phyloP scores from a whole-genome alignment of 2,113 vertebrate genomes.

The Neopipo cinnamomea region DNA sequence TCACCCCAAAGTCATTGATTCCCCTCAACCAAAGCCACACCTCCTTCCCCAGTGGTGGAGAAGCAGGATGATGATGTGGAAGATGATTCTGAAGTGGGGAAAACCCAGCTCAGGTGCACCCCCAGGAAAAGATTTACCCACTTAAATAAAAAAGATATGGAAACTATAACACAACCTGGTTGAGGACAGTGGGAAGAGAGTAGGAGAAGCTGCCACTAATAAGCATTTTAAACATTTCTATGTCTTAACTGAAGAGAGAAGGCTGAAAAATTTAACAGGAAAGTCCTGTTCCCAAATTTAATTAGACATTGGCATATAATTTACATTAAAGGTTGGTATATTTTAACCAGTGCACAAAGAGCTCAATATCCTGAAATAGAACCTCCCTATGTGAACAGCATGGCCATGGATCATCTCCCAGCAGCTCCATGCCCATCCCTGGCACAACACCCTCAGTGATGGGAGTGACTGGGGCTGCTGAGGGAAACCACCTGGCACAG shows the following conservation, averaged over 20 bases:
- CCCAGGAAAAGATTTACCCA: background rate
- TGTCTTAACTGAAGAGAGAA: background rate
- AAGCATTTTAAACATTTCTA: background rate
- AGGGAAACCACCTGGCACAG: background rate
- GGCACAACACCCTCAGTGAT: rapidly evolving
- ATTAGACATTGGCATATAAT: background rate
- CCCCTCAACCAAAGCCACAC: background rate
- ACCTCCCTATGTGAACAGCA: background rate
- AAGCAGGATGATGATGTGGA: background rate
- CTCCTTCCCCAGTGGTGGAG: background rate
- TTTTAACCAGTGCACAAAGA: background rate
- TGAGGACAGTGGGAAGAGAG: background rate
- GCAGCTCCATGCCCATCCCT: background rate
- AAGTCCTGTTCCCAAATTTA: background rate
- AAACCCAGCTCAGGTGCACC: background rate
- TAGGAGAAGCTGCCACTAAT: background rate
- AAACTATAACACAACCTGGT: background rate
- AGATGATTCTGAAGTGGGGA: background rate
- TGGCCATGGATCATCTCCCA: background rate
- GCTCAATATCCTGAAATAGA: background rate
- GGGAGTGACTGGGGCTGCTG: background rate
- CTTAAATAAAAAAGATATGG: background rate
- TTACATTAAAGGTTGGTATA: background rate
- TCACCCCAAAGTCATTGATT: background rate
- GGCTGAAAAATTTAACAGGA: background rate